Evolutionary conservation across 2,888 invertebrate genomes (phyloP).

Genomic region (Autographa pulchrina): DNA sequence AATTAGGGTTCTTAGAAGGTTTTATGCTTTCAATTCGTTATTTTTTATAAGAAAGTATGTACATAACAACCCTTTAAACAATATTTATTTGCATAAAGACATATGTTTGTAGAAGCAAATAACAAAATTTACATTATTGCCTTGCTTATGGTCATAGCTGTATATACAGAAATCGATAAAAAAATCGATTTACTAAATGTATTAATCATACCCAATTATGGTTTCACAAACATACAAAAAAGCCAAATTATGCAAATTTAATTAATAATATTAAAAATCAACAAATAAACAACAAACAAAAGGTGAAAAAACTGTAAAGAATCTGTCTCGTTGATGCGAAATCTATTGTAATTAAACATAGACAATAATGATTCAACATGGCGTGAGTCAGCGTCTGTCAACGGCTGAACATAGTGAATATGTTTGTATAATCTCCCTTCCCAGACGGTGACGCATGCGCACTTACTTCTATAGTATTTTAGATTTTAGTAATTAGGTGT

Average conservation of each 20-base stretch:
- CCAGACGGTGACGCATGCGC: conserved; percentile 60
- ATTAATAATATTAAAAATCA: no score
- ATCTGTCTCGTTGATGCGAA: conserved; percentile 18
- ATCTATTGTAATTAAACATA: conserved; percentile 40
- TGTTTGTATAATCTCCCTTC: conserved; percentile 64
- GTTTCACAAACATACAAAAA: no score
- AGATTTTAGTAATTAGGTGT: conserved; percentile 48
- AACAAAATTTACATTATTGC: no score
- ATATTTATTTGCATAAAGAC: no score
- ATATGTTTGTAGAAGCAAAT: no score
- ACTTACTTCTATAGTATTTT: conserved; percentile 43
- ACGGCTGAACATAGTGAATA: conserved; percentile 50
- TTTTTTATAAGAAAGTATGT: no score
- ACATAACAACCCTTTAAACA: no score
- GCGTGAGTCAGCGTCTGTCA: conserved; percentile 62
- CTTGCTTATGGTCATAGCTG: no score
- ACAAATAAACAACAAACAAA: neutral
- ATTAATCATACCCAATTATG: no score
- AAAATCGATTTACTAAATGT: no score
- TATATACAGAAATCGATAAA: no score
- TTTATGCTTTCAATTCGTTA: neutral
- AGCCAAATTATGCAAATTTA: no score
- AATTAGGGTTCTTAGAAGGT: conserved; percentile 11
- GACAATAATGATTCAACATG: conserved; percentile 65
- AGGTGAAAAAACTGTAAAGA: conserved; percentile 35